Base-by-base conservation (phyloP, 2,113 vertebrate genomes). In the Setophaga petechia region DNA sequence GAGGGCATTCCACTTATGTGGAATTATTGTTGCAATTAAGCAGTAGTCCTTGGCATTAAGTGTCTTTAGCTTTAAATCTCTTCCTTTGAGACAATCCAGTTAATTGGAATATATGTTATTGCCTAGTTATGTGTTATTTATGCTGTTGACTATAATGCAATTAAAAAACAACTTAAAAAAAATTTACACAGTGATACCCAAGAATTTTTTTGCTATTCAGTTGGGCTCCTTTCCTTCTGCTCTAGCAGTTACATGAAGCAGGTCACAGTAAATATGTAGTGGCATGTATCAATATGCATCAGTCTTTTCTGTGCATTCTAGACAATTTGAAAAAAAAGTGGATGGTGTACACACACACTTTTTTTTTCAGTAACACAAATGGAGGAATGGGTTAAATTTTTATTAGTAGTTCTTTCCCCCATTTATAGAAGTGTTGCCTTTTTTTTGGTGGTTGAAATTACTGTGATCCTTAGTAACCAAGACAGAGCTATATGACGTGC, bases 1-100 rank as follows among this genome's bases (percentile, higher is more conserved):
- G 72, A 95, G 94, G 94, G 82, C 93, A 88, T 92, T 95, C 79
- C 76, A 92, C 85, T 95, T 96, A 96, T 1, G 11, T 86, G 89
- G 81, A 97, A 89, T 97, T 96, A 95, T 89, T 93, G 85, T 94
- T 85, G 82, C 92, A 96, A 94, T 95, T 96, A 96, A 93, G 63
- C 71, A 79, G 75, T 86, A 88, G 92, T 95, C 94, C 85, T 93
- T 96, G 79, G 84, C 79, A 51, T 94, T 95, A 94, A 84, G 47
- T 18, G 25, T 95, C 46, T 87, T 91, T 21, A 49, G 67, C 68
- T 91, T 90, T 95, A 94, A 93, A 92, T 93, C 46, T 90, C 82
- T 92, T 91, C 52, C 78, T 95, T 87, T 66, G 72, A 94, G 75
- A 85, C 92, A 86, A 89, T 90, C 75, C 82, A 65, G 59, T 93